A percentile compares a stretch with the other conserved stretches of the same genome.
Evolutionary conservation across 2,888 invertebrate species (phyloP).

Genomic region (Celastrina argiolus): DNA sequence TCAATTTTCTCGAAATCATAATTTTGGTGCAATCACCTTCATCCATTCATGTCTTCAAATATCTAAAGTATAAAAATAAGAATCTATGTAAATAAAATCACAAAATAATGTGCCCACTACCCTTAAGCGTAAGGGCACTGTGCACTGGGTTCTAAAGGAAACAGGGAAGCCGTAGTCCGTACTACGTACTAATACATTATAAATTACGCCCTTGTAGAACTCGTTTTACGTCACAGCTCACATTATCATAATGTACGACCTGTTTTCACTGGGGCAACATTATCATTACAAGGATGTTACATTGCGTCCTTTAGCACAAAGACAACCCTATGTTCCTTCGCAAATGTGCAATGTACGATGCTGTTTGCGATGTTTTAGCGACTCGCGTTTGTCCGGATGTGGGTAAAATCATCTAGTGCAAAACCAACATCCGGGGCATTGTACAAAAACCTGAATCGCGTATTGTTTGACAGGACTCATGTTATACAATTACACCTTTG

Average conservation of each 20-base stretch:
- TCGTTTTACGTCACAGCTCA: not conserved
- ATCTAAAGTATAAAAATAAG: too few relatives aligned
- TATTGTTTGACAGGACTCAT: constrained; percentile 5
- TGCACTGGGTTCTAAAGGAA: not conserved
- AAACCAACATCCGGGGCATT: constrained; percentile 22
- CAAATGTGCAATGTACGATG: not conserved
- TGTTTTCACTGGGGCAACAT: constrained; percentile 15
- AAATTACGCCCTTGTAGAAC: not conserved
- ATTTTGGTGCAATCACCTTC: too few relatives aligned
- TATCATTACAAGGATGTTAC: constrained; percentile 8
- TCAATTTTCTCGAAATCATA: too few relatives aligned
- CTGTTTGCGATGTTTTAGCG: not conserved
- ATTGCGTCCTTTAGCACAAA: not conserved
- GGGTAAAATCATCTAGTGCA: constrained; percentile 17
- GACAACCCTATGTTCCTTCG: not conserved
- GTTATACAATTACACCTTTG: not conserved
- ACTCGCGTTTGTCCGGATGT: constrained; percentile 8
- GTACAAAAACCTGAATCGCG: constrained; percentile 18
- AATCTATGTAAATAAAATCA: too few relatives aligned
- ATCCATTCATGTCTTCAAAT: too few relatives aligned
- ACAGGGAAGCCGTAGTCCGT: not conserved
- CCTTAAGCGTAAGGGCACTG: not conserved
- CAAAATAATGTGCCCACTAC: too few relatives aligned
- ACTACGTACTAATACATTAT: not conserved
- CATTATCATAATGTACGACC: constrained; percentile 22